These are phyloP conservation scores for Ormyrus pomaceus DNA, from an alignment of 2,888 invertebrate genomes.

Conservation along the genomic window DNA sequence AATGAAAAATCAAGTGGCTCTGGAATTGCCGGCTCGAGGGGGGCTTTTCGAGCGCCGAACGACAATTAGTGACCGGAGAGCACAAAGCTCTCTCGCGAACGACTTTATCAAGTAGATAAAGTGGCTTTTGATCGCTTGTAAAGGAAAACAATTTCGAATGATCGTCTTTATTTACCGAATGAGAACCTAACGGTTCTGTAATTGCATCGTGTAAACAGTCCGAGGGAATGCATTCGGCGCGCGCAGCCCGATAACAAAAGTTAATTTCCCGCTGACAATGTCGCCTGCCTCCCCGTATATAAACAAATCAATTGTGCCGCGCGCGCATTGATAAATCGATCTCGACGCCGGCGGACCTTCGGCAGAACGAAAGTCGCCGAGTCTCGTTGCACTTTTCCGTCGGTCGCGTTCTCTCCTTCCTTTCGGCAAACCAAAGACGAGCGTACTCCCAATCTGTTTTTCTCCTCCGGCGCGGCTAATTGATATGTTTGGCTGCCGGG, in stretches of 20 bases:
- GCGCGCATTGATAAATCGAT: slow-evolving; percentile 11
- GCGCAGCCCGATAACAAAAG: not conserved
- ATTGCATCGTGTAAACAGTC: slow-evolving; percentile 40
- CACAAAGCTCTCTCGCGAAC: not conserved
- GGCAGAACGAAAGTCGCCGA: slow-evolving; percentile 47
- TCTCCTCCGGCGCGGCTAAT: not conserved
- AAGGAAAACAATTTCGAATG: slow-evolving; percentile 38
- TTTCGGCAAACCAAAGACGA: not conserved
- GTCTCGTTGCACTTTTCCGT: slow-evolving; percentile 41
- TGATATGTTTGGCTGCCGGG: not conserved
- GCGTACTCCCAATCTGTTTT: not conserved
- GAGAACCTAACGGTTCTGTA: slow-evolving; percentile 4
- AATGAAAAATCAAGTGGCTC: no score
- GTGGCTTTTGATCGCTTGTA: slow-evolving; percentile 1
- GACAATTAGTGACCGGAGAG: no score
- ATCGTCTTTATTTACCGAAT: slow-evolving; percentile 41
- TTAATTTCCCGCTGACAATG: not conserved
- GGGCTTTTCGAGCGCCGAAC: no score
- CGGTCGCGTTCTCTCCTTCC: not conserved
- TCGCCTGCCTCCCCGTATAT: not conserved
- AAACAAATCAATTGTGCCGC: slow-evolving; percentile 52
- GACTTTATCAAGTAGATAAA: slow-evolving; percentile 6
- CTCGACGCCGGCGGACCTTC: not conserved
- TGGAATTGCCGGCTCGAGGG: no score
- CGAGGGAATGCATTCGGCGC: not conserved